These are phyloP conservation scores for Ectobius pallidus DNA, from an alignment of 2,888 invertebrate species.

Conservation along the genomic window DNA sequence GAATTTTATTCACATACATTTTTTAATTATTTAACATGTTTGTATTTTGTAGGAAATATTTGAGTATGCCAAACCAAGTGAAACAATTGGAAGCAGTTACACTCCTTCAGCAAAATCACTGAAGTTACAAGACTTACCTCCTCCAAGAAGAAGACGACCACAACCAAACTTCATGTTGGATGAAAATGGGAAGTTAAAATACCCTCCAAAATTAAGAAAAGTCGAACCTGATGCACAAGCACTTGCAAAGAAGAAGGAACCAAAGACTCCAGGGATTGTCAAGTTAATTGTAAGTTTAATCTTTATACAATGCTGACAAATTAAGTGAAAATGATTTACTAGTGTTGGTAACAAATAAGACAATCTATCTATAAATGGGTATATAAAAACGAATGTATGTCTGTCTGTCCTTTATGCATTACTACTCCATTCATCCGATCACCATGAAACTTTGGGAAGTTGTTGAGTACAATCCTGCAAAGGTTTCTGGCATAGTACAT, in stretches of 20 bases:
- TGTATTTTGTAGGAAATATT: conserved; percentile 55
- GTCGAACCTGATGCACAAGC: background rate
- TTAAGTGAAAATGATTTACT: background rate
- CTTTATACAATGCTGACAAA: background rate
- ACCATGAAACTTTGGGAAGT: background rate
- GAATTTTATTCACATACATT: too few species aligned
- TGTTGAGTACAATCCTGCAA: too few species aligned
- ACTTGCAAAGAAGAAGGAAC: background rate
- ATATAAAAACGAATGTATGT: background rate
- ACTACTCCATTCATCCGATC: background rate
- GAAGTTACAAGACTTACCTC: conserved; percentile 58
- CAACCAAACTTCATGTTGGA: conserved; percentile 49
- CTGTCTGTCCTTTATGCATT: too few species aligned
- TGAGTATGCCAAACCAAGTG: conserved; percentile 66
- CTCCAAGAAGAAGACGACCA: conserved; percentile 46
- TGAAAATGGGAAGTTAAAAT: conserved; percentile 61
- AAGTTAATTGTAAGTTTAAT: conserved; percentile 20
- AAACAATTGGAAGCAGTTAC: conserved; percentile 70
- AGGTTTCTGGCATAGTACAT: too few species aligned
- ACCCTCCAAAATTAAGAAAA: conserved; percentile 60
- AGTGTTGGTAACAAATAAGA: background rate
- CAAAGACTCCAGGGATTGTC: conserved; percentile 29
- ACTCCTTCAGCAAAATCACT: conserved; percentile 61
- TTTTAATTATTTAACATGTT: too few species aligned
- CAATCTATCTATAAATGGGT: background rate